These are phyloP conservation scores for Microchirus variegatus DNA, from an alignment of 2,797 vertebrate species.

Conservation along the genomic window DNA sequence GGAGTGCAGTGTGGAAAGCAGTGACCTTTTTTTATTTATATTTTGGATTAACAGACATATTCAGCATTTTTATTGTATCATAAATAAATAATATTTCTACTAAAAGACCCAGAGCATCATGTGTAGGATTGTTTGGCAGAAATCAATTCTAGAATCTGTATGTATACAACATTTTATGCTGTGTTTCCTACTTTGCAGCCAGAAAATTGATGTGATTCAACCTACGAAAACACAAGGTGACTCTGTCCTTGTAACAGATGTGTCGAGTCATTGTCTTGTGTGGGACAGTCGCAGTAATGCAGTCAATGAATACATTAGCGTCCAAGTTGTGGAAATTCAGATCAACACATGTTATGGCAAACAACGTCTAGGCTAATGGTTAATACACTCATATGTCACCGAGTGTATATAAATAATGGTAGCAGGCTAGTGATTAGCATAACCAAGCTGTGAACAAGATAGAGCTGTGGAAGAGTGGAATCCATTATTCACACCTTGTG, in stretches of 20 bases:
- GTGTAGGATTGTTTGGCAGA: no score
- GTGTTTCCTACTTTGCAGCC: no score
- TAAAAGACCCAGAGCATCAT: no score
- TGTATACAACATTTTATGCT: no score
- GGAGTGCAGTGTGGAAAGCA: not conserved
- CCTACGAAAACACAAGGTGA: no score
- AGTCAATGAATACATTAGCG: not conserved
- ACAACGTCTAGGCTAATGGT: conserved; percentile 7
- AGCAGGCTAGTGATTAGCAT: conserved; percentile 32
- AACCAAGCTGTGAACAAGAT: conserved; percentile 27
- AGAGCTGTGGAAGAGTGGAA: conserved; percentile 15
- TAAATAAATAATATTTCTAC: no score
- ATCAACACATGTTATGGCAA: not conserved
- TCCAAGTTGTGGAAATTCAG: not conserved
- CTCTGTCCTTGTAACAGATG: no score
- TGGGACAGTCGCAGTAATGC: not conserved
- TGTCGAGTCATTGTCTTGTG: no score
- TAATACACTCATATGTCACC: not conserved
- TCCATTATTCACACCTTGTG: conserved; percentile 38
- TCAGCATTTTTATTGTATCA: no score
- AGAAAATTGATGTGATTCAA: no score
- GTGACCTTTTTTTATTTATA: not conserved
- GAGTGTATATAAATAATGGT: conserved; percentile 24
- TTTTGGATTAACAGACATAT: no score
- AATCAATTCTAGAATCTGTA: no score